Evolutionary conservation across 23 tunicate species (phyloP), one percentile per base, ranked within the genome.

Genomic region (Botrylloides violaceus): DNA sequence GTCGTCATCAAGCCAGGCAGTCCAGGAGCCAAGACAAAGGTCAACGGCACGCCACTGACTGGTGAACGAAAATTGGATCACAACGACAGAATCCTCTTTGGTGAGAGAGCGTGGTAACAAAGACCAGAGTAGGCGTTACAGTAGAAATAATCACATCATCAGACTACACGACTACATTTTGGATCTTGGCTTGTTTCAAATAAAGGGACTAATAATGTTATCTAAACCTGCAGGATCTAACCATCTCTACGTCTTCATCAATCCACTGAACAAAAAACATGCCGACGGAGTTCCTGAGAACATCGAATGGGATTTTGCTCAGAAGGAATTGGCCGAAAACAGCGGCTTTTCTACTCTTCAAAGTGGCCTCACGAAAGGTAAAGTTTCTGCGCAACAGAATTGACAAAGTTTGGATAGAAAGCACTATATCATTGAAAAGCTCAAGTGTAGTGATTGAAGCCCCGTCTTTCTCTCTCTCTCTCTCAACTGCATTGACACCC

Each of bases 251-350:
- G 84, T 93, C 34, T 93, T 93, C 48, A 64, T 65, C 33, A 80
- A 92, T 31, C 98, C 98, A 3, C 81, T 76, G 23, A 92, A 92
- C 38, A 91, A 91, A 9, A 79, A 80, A 23, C 32, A 74, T n/a
- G 71, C 81, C 12, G 98, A 84, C 28, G 98, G 89, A 6, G 63
- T 80, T 0, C 98, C 98, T 18, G 78, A 66, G 20, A 29, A 73
- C 2, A 86, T 93, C 24, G 98, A 93, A 31, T 93, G 98, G 98
- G 98, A 92, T 26, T 93, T 93, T 64, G 98, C 98, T 3, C 94
- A 93, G 75, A 85, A 85, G 78, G 98, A 93, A 53, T 61, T 93
- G 81, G 98, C 98, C 23, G 98, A 93, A 56, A 80, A 93, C 38
- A 84, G 94, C 71, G 98, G 98, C 4, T 93, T 80, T 35, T 72